Evolutionary conservation across 2,113 vertebrate species (phyloP), one percentile per base, ranked within the genome.

Genomic region (Dipodomys merriami): DNA sequence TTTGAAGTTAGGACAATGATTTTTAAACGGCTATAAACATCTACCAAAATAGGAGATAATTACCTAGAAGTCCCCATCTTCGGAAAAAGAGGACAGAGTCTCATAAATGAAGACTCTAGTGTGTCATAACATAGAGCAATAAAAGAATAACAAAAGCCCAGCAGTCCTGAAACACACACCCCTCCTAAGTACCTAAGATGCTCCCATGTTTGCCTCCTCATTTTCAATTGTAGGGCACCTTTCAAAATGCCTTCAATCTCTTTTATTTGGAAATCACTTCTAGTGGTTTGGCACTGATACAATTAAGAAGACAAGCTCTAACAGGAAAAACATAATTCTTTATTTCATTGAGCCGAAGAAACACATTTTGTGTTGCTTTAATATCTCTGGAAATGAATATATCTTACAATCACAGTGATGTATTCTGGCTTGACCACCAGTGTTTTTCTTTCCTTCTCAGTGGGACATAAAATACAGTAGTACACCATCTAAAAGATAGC

Each of bases 1-100:
- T 62, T 57, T 13, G 57, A 76, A 83, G 35, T 85, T 62, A 76
- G 85, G 30, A 62, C n/a, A 82, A 74, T 30, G 3, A 53, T 60
- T 86, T 76, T 35, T 29, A 68, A 83, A 12, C 3, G 19, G 39
- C 65, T 74, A 68, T 71, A 49, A 90, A 88, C 7, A 68, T 78
- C 78, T 90, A 88, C n/a, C 57, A 93, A 94, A 78, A 44, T 4
- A 25, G 4, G 9, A 15, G 7, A 49, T 82, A 35, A 85, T 93
- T 57, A 72, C 11, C 46, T 2, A 1, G 30, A 77, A 84, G 78
- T 74, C 20, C 25, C 16, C 9, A 39, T 29, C 30, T 88, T 86
- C 33, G 72, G 6, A 60, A 78, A 92, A 20, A 82, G 35, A 90
- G 35, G 68, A 71, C 2, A 5, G 7, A 18, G 25, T 27, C 60